Evolutionary conservation across 2,113 vertebrate species (phyloP).

Genomic region (Ornithorhynchus anatinus): DNA sequence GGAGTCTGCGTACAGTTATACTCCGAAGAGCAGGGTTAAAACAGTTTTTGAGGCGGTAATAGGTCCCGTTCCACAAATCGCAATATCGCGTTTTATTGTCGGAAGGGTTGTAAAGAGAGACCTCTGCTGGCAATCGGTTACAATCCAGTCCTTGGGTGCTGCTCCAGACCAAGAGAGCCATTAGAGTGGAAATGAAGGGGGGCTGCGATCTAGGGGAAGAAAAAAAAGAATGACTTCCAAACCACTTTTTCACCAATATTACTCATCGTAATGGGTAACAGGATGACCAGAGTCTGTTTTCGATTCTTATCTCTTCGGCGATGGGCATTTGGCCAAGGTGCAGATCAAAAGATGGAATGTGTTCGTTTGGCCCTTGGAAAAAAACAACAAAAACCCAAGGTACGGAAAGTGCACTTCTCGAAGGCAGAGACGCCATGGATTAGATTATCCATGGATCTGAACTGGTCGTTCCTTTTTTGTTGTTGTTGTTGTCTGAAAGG

Average conservation of each 20-base stretch:
- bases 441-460: neutral
- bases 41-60: neutral
- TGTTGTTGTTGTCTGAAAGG: neutral
- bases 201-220: neutral
- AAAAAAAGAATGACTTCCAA: neutral
- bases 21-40: no score
- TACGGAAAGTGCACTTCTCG: neutral
- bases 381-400: neutral
- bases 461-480: constrained; percentile 28
- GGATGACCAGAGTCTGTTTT: neutral
- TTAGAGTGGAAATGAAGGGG: neutral
- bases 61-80: neutral
- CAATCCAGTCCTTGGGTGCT: fast-evolving
- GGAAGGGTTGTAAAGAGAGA: neutral
- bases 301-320: constrained; percentile 11
- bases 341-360: constrained; percentile 19
- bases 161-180: neutral
- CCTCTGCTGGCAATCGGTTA: neutral
- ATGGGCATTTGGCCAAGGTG: constrained; percentile 33
- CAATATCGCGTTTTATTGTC: neutral
- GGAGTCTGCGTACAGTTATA: no score
- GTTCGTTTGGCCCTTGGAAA: constrained; percentile 3
- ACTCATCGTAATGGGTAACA: neutral
- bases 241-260: neutral
- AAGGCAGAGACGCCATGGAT: constrained; percentile 13